phyloP scores from a whole-genome alignment of 2,888 invertebrate species.

The Entomobrya proxima region DNA sequence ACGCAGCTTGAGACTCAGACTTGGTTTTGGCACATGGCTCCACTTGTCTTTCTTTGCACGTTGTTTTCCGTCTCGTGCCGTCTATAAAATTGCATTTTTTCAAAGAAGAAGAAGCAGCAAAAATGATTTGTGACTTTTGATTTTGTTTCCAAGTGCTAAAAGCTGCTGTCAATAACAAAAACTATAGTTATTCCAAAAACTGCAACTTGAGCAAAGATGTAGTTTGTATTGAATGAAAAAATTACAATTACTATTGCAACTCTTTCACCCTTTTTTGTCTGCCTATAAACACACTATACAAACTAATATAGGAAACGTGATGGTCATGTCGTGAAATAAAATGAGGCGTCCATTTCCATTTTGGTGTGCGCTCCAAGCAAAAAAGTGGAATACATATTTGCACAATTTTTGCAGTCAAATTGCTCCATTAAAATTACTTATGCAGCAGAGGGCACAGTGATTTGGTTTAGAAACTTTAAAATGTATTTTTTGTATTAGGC shows the following conservation, averaged over 20 bases:
- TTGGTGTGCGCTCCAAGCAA: not conserved
- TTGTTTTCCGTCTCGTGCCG: conserved; percentile 26
- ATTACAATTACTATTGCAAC: conserved; percentile 25
- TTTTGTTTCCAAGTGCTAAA: not conserved
- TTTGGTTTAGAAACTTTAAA: not conserved
- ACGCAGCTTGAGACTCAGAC: conserved; percentile 16
- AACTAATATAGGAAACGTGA: not conserved
- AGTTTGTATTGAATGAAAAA: not conserved
- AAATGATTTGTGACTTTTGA: conserved; percentile 29
- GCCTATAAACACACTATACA: not conserved
- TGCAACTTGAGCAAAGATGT: conserved; percentile 2
- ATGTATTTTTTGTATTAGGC: not conserved
- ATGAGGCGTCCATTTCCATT: conserved; percentile 45
- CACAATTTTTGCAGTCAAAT: conserved; percentile 66
- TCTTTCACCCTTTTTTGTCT: conserved; percentile 34
- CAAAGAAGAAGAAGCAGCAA: not conserved
- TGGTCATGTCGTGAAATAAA: not conserved
- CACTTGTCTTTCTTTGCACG: conserved; percentile 36
- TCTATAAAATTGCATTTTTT: conserved; percentile 36
- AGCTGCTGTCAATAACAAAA: not conserved
- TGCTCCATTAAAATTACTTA: conserved; percentile 60
- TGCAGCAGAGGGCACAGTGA: not conserved
- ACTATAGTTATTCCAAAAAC: conserved; percentile 15
- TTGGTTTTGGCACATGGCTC: conserved; percentile 36
- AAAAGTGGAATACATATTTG: conserved; percentile 31